phyloP scores from a whole-genome alignment of 2,113 vertebrate species.

The Hydropotes inermis region DNA sequence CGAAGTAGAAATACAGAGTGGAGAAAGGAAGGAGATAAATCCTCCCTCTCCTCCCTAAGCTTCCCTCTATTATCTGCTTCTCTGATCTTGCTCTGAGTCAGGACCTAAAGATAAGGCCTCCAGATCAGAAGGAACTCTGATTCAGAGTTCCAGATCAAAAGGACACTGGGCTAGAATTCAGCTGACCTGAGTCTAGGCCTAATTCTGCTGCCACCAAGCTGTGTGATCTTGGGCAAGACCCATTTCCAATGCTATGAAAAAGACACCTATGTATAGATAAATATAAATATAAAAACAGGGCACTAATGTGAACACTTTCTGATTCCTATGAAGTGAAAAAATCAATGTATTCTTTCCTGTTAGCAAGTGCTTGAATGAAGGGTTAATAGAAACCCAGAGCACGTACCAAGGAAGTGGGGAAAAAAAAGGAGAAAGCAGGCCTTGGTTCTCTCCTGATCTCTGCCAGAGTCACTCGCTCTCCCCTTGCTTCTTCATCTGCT shows the following conservation, averaged over 20 bases:
- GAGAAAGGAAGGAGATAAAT: not conserved
- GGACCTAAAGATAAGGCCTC: not conserved
- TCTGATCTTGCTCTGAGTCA: not conserved
- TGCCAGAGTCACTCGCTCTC: not conserved
- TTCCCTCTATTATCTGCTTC: not conserved
- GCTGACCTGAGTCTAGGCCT: not conserved
- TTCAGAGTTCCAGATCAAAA: not conserved
- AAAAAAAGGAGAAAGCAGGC: not conserved
- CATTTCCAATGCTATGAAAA: not conserved
- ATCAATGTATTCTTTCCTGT: not conserved
- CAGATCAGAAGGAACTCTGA: not conserved
- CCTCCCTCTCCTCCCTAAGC: not conserved
- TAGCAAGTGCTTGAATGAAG: not conserved
- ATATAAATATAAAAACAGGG: slow-evolving; percentile 16
- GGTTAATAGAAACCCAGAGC: not conserved
- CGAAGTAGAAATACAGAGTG: not conserved
- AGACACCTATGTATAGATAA: not conserved
- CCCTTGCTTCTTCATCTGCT: not conserved
- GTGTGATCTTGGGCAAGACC: not conserved
- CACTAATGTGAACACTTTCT: not conserved
- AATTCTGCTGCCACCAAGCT: not conserved
- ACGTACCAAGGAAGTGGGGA: not conserved
- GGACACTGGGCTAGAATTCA: not conserved
- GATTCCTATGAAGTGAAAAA: not conserved
- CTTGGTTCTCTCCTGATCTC: not conserved